phyloP scores from a whole-genome alignment of 2,797 vertebrate species.

The Amblyraja radiata region DNA sequence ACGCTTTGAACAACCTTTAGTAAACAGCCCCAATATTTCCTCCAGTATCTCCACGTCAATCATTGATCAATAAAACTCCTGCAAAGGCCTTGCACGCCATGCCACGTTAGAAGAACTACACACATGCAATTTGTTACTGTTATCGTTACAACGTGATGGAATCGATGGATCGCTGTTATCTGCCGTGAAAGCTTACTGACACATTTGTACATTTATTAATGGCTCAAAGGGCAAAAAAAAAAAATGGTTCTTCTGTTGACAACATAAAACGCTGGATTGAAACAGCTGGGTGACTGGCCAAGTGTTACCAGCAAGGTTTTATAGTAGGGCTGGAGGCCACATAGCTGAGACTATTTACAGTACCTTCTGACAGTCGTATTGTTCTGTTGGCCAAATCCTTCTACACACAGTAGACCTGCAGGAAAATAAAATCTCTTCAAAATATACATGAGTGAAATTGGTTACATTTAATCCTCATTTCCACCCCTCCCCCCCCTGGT shows the following conservation, averaged over 20 bases:
- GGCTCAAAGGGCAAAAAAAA: neutral
- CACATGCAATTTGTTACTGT: neutral
- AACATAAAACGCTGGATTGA: neutral
- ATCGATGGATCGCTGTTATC: neutral
- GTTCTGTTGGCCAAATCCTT: neutral
- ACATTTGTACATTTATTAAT: neutral
- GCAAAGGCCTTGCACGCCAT: too few relatives aligned
- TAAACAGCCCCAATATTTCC: neutral
- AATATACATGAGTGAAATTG: neutral
- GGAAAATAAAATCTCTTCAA: neutral
- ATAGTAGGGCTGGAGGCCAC: neutral
- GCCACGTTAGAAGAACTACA: too few relatives aligned
- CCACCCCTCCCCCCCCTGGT: too few relatives aligned
- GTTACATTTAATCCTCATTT: neutral
- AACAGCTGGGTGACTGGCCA: neutral
- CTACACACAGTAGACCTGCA: neutral
- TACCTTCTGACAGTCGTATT: neutral
- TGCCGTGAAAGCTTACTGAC: neutral
- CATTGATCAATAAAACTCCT: too few relatives aligned
- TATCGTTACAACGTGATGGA: neutral
- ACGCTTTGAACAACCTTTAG: too few relatives aligned
- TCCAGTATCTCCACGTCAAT: neutral
- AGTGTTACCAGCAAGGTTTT: neutral
- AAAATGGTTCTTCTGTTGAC: neutral
- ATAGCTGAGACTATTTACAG: neutral